These are phyloP conservation scores for Mungos mungo DNA, from an alignment of 2,113 vertebrate species.

Conservation along the genomic window DNA sequence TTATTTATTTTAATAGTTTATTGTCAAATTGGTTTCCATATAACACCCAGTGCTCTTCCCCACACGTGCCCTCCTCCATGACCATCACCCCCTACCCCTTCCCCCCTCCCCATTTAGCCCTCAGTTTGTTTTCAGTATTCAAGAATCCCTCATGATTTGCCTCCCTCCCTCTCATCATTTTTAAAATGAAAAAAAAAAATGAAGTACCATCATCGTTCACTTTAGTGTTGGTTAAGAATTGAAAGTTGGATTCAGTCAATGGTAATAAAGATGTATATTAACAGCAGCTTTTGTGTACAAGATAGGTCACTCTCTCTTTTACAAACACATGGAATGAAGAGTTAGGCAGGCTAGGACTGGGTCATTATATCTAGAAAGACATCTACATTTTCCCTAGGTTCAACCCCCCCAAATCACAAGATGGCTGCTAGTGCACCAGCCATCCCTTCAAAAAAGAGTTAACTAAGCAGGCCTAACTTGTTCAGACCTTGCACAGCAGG, in stretches of 20 bases:
- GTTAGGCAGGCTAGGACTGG: background rate
- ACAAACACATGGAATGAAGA: background rate
- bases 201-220: background rate
- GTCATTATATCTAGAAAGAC: background rate
- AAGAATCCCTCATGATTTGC: too few relatives aligned
- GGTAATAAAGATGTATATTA: background rate
- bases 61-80: too few relatives aligned
- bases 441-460: background rate
- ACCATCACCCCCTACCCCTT: too few relatives aligned
- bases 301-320: background rate
- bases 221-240: background rate
- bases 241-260: background rate
- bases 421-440: background rate
- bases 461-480: background rate
- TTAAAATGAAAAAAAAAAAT: conserved; percentile 3
- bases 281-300: background rate
- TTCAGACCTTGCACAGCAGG: background rate
- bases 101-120: too few relatives aligned
- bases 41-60: too few relatives aligned
- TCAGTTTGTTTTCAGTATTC: too few relatives aligned
- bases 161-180: background rate
- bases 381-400: background rate
- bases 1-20: too few relatives aligned
- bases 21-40: too few relatives aligned
- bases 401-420: background rate